Evolutionary conservation across 2,113 vertebrate species (phyloP), one percentile per base, ranked within the genome.

Genomic region (Apus apus): DNA sequence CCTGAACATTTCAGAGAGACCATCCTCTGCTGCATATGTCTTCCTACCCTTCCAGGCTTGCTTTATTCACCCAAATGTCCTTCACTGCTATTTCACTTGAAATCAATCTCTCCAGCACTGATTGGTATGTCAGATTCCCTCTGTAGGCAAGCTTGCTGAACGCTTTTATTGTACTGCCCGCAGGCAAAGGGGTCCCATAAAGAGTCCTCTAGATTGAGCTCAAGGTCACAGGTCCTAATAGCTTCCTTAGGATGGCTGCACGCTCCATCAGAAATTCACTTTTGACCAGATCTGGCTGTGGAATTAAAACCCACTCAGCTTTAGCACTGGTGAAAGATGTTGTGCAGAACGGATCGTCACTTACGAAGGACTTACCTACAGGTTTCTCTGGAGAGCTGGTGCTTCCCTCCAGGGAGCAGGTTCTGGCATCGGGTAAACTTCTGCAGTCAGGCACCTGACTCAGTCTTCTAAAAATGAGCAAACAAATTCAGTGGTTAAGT

Each of bases 51-150:
- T 34, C 73, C 92, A 90, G 76, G 40, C 25, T 58, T 73, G 53
- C 80, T 93, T 96, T 95, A 93, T 93, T 93, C 96, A 45, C 91
- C 79, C 54, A 80, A 92, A 90, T 90, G 92, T 96, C 88, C 93
- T 95, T 96, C 91, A 57, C 38, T 94, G 94, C 89, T 97, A 25
- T 96, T 95, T 93, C 80, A 27, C 76, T 95, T 14, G 23, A 86
- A 91, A 97, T 96, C 93, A 94, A 87, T 92, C 93, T 96, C 95
- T 79, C 15, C 89, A 53, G 94, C 90, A 32, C 90, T 96, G 94
- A 97, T 97, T 88, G 95, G 54, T 85, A 66, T 95, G 96, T 94
- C 96, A 96, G 81, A 65, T 95, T 89, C 96, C 78, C 94, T 95
- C 93, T 86, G 74, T 64, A 94, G 95, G 83, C 89, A 89, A 82